A percentile compares a stretch with the other conserved stretches of the same genome.
Conservation (phyloP, 2,888 invertebrate genomes). For the Sphaeridia pumilis region DNA sequence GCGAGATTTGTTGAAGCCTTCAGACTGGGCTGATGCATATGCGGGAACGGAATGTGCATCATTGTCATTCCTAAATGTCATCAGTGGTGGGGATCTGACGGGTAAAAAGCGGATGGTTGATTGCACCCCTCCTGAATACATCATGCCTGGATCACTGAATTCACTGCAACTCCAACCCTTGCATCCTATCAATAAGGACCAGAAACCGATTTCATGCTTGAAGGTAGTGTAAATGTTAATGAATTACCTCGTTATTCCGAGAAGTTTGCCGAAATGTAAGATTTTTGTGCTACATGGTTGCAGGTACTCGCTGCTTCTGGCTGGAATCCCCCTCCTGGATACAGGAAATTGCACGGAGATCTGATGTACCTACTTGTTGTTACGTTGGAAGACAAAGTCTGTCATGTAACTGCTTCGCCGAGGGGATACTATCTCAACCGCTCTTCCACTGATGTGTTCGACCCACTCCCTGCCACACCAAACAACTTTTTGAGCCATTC, state of each 20-base stretch:
- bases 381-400: slow-evolving; percentile 91
- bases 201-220: slow-evolving; percentile 72
- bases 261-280: too few species aligned
- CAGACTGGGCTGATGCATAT: slow-evolving; percentile 89
- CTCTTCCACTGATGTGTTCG: slow-evolving; percentile 88
- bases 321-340: slow-evolving; percentile 98
- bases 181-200: slow-evolving; percentile 78
- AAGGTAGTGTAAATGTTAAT: slow-evolving; percentile 50
- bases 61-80: slow-evolving; percentile 80
- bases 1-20: slow-evolving; percentile 84
- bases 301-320: slow-evolving; percentile 89
- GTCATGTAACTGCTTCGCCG: slow-evolving; percentile 93
- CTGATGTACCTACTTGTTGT: slow-evolving; percentile 90
- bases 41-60: slow-evolving; percentile 94
- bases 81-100: slow-evolving; percentile 81
- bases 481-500: slow-evolving; percentile 83
- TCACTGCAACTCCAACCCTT: slow-evolving; percentile 67
- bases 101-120: slow-evolving; percentile 55
- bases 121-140: slow-evolving; percentile 92
- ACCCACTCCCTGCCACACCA: slow-evolving; percentile 82
- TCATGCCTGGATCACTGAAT: slow-evolving; percentile 83
- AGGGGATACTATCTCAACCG: slow-evolving; percentile 95
- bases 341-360: slow-evolving; percentile 92
- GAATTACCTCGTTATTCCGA: slow-evolving; percentile 2
- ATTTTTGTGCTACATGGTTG: too few species aligned